Conservation (phyloP, 2,113 vertebrate genomes). For the Tamias sibiricus region DNA sequence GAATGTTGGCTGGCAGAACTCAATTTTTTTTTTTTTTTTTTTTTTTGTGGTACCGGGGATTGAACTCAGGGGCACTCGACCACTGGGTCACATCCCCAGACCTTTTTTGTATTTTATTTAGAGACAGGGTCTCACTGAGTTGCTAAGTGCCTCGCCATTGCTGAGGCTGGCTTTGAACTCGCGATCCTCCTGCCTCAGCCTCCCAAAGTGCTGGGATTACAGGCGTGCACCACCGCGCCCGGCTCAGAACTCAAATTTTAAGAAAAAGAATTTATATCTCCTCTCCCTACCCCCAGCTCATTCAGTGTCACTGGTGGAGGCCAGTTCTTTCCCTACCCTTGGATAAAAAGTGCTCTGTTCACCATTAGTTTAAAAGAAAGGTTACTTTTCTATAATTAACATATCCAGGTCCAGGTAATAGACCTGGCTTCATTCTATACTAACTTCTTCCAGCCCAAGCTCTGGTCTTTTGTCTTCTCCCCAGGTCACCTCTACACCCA, state of each 20-base stretch:
- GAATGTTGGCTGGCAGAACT: not conserved
- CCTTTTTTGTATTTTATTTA: no score
- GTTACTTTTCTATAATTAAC: not conserved
- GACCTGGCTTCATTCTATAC: not conserved
- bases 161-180: no score
- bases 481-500: not conserved
- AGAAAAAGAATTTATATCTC: not conserved
- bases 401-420: not conserved
- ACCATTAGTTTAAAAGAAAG: not conserved
- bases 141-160: no score
- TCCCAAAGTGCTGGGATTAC: no score
- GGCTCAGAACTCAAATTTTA: not conserved
- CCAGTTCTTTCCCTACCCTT: not conserved
- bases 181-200: no score
- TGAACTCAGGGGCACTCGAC: no score
- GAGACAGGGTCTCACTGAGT: no score
- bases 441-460: not conserved
- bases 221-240: no score
- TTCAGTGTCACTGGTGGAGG: not conserved
- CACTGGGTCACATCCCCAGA: no score
- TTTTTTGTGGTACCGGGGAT: no score
- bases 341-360: not conserved
- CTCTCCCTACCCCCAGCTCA: no score
- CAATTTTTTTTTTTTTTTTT: no score
- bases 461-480: not conserved